Conservation (phyloP, 2,888 invertebrate genomes). For the Tuta absoluta region DNA sequence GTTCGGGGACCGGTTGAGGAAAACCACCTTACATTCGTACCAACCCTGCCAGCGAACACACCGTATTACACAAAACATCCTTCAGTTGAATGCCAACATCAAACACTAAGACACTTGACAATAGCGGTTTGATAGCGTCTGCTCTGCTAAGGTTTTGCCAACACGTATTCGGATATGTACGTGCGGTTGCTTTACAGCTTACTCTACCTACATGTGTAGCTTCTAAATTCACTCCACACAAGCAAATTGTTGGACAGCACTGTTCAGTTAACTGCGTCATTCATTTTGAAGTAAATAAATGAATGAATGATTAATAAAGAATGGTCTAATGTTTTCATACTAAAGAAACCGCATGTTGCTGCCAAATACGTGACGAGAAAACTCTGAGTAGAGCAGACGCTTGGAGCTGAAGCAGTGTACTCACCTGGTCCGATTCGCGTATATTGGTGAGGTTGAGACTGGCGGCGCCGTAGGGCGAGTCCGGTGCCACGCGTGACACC, state of each 20-base stretch:
- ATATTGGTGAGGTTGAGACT: conserved; percentile 98
- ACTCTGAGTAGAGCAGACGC: conserved; percentile 7
- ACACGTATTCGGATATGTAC: neutral
- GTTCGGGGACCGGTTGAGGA: conserved; percentile 96
- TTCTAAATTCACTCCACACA: too few species aligned
- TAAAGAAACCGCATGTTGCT: neutral
- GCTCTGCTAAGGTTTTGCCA: neutral
- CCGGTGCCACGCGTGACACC: conserved; percentile 93
- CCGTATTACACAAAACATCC: neutral
- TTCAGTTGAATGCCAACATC: neutral
- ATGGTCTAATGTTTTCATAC: neutral
- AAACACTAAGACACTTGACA: neutral
- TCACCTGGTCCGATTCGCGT: conserved; percentile 90
- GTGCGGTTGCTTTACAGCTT: too few species aligned
- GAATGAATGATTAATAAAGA: too few species aligned
- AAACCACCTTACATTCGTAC: conserved; percentile 97
- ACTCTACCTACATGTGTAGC: too few species aligned
- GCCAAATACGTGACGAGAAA: conserved; percentile 2
- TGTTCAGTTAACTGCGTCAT: neutral
- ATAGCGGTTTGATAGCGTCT: neutral
- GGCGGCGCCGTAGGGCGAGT: conserved; percentile 94
- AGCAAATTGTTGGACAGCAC: neutral
- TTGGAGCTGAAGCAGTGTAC: neutral
- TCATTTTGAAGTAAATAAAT: neutral
- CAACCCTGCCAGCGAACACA: conserved; percentile 84